These are phyloP conservation scores for Sminthopsis crassicaudata DNA, from an alignment of 2,113 vertebrate genomes.

Conservation along the genomic window DNA sequence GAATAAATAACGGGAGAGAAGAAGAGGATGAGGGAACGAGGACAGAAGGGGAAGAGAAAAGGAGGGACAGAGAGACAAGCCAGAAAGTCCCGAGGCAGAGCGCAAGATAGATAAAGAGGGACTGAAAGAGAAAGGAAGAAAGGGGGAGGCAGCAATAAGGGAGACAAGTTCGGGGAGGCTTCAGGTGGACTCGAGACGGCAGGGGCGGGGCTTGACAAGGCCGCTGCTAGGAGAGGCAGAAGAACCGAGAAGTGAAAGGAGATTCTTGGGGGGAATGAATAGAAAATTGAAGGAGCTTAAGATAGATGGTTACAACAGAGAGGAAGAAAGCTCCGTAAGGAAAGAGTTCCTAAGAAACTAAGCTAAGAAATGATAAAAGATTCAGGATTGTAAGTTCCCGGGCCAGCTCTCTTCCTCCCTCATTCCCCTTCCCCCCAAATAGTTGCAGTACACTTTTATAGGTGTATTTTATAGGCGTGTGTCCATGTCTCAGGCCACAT, in stretches of 20 bases:
- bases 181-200: neutral
- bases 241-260: neutral
- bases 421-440: neutral
- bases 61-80: neutral
- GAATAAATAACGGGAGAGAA: neutral
- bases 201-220: no score
- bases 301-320: no score
- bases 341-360: neutral
- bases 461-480: neutral
- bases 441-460: neutral
- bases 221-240: neutral
- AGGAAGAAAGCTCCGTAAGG: neutral
- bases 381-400: neutral
- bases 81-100: neutral
- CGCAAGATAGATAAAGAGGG: neutral
- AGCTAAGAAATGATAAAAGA: neutral
- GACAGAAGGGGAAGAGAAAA: neutral
- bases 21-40: neutral
- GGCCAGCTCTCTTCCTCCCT: neutral
- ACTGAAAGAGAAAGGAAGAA: neutral
- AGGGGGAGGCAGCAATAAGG: neutral
- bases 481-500: neutral
- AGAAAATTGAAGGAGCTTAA: no score
- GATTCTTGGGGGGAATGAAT: no score
- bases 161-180: neutral